These are phyloP conservation scores for Drosophila bocki DNA, from an alignment of 1,140 invertebrate species.

Conservation along the genomic window DNA sequence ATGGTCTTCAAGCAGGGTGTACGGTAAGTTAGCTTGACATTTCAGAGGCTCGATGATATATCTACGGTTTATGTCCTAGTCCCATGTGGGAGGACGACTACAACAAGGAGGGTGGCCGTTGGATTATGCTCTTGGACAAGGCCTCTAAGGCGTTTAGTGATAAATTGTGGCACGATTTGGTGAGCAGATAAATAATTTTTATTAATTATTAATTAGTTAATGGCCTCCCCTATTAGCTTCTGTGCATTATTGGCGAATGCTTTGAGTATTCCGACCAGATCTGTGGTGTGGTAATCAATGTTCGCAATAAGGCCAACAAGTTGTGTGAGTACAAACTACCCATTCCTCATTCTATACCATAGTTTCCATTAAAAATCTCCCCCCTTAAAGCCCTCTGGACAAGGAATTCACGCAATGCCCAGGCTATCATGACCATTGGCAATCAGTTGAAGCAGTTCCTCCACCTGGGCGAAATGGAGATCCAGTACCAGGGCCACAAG, in stretches of 20 bases:
- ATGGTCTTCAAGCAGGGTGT: constrained; percentile 98
- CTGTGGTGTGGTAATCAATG: constrained; percentile 98
- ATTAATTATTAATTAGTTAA: not conserved
- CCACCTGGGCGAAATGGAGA: constrained; percentile 85
- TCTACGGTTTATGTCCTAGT: constrained; percentile 68
- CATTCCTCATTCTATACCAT: not conserved
- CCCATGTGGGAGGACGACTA: constrained; percentile 99
- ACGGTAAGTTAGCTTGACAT: constrained; percentile 84
- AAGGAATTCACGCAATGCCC: constrained; percentile 90
- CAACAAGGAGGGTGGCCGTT: constrained; percentile 95
- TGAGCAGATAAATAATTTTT: constrained; percentile 85
- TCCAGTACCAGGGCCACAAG: constrained; percentile 92
- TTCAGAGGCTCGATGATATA: not conserved
- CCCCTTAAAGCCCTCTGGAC: constrained; percentile 93
- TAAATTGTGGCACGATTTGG: constrained; percentile 97
- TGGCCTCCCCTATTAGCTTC: constrained; percentile 85
- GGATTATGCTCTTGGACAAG: constrained; percentile 96
- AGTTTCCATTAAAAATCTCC: constrained; percentile 30
- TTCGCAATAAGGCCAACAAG: constrained; percentile 96
- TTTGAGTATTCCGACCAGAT: constrained; percentile 97
- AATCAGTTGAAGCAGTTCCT: constrained; percentile 94
- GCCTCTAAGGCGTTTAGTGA: constrained; percentile 94
- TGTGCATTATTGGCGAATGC: constrained; percentile 98
- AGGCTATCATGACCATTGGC: constrained; percentile 92
- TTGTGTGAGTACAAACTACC: constrained; percentile 86